Conservation (phyloP, 2,888 invertebrate species). For the Eudemis profundana region DNA sequence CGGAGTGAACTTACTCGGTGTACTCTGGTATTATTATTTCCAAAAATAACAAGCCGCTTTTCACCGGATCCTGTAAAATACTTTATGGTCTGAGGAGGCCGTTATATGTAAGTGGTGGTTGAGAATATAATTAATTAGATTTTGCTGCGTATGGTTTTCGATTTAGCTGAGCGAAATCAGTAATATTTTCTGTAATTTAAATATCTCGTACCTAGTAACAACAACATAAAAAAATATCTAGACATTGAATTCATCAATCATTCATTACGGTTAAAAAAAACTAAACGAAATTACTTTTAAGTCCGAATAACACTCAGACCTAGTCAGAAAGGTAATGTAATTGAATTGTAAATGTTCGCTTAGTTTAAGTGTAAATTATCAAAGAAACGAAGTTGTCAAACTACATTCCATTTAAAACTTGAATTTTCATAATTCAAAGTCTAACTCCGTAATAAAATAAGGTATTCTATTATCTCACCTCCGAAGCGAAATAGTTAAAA, state of each 20-base stretch:
- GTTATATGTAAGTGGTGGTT: too few relatives aligned
- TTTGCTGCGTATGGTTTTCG: too few relatives aligned
- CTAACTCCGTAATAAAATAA: conserved; percentile 37
- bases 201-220: too few relatives aligned
- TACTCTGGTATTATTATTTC: too few relatives aligned
- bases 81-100: too few relatives aligned
- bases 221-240: neutral
- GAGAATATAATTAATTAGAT: too few relatives aligned
- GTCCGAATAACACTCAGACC: neutral
- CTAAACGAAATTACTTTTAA: neutral
- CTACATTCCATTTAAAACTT: neutral
- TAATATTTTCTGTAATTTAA: too few relatives aligned
- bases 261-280: neutral
- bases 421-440: conserved; percentile 24
- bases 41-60: too few relatives aligned
- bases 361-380: neutral
- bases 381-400: conserved; percentile 10
- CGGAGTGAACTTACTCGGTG: too few relatives aligned
- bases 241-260: neutral
- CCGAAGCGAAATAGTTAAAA: conserved; percentile 40
- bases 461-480: conserved; percentile 43
- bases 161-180: too few relatives aligned
- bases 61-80: too few relatives aligned
- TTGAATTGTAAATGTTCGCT: neutral
- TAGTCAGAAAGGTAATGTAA: neutral